Evolutionary conservation across 2,113 vertebrate genomes (phyloP), one percentile per base, ranked within the genome.

Genomic region (Phaethon lepturus): DNA sequence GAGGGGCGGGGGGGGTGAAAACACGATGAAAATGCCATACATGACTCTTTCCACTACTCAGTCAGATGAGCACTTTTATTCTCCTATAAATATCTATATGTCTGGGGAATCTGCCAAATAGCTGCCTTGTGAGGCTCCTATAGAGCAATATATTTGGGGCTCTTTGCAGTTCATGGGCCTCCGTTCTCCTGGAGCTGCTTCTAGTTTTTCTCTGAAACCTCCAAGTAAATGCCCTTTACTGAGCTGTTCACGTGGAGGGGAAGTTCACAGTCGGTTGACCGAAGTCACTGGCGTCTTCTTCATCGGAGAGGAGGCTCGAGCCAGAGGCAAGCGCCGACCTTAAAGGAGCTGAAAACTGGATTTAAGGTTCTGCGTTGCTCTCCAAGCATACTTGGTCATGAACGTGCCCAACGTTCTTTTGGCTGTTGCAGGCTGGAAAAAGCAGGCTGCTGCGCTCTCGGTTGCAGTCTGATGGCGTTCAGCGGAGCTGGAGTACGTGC

Each of bases 51-150:
- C 93, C 94, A 96, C 91, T 96, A 40, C 93, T 96, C 74, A 64
- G 68, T 92, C 44, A 67, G 89, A 97, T 69, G 74, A 97, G 81
- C 63, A 55, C 71, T 94, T 97, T 94, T 94, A 95, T 97, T 97
- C 93, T 94, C 93, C 91, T 96, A 95, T 96, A 95, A 96, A 96
- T 96, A 96, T 94, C 86, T 93, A 22, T 96, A 80, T 17, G 89
- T 88, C 93, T 91, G 93, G 91, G 84, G 95, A 94, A 94, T 66
- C 71, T 96, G 97, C 94, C 95, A 97, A 93, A 62, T 69, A 71
- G 78, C 87, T 96, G 97, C 77, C 69, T 93, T 88, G 58, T 67
- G 93, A 91, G 89, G 55, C 94, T 95, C 78, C 60, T 53, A 58
- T 42, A 55, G 84, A 90, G 94, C 81, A 55, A 68, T 96, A 52